phyloP scores from a whole-genome alignment of 2,797 vertebrate genomes.

The Anableps anableps region DNA sequence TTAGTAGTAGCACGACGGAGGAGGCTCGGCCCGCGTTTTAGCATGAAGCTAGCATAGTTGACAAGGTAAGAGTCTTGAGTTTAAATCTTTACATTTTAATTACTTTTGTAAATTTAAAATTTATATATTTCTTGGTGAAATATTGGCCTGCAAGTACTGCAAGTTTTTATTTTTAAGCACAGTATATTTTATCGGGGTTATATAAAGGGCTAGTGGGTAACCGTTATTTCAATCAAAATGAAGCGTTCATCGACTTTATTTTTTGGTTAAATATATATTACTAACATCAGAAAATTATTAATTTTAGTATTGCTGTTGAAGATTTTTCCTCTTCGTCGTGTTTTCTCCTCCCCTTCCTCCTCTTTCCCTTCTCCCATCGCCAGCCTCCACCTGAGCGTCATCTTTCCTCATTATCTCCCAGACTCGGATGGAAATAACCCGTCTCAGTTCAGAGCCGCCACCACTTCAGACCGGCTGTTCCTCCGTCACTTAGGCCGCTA shows the following conservation, averaged over 20 bases:
- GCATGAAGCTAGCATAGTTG: not conserved
- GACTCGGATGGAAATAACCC: not conserved
- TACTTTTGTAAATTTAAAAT: not conserved
- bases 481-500: conserved; percentile 21
- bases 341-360: not conserved
- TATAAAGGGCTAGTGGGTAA: not conserved
- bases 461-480: conserved; percentile 19
- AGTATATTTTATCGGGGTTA: not conserved
- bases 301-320: not conserved
- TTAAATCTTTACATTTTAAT: not conserved
- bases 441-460: not conserved
- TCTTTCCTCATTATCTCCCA: not conserved
- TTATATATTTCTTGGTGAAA: not conserved
- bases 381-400: conserved; percentile 6
- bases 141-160: not conserved
- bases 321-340: not conserved
- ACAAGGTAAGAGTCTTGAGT: not conserved
- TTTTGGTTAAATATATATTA: not conserved
- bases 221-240: not conserved
- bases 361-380: not conserved
- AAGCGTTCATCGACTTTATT: not conserved
- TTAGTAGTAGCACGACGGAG: not conserved
- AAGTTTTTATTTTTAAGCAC: not conserved
- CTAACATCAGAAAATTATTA: not conserved
- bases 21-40: not conserved